Evolutionary conservation across 2,888 invertebrate genomes (phyloP).

Genomic region (Tryphoninae sp.): DNA sequence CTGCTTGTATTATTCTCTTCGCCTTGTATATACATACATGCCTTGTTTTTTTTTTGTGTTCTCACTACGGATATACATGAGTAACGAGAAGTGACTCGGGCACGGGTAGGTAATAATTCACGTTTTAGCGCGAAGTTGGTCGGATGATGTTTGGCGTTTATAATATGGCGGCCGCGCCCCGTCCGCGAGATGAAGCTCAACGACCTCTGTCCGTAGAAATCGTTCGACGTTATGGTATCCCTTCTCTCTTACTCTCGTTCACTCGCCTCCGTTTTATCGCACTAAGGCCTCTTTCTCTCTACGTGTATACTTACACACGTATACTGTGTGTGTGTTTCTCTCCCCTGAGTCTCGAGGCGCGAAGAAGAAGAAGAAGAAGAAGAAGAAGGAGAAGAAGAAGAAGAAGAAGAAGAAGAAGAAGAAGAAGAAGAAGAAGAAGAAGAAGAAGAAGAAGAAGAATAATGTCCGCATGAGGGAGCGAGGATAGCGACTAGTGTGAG

Average conservation of each 20-base stretch:
- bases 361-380: background rate
- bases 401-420: background rate
- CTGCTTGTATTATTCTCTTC: background rate
- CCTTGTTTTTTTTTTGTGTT: background rate
- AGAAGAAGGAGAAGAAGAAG: background rate
- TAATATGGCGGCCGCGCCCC: slow-evolving; percentile 76
- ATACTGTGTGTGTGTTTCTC: slow-evolving; percentile 5
- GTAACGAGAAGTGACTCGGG: too few species aligned
- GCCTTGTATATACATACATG: background rate
- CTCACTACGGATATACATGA: background rate
- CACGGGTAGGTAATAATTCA: slow-evolving; percentile 12
- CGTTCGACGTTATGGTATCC: slow-evolving; percentile 71
- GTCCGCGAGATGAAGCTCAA: slow-evolving; percentile 79
- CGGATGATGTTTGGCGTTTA: slow-evolving; percentile 61
- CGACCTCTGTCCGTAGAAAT: slow-evolving; percentile 78
- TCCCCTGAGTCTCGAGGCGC: slow-evolving; percentile 26
- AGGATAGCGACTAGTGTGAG: background rate
- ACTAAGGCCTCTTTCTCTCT: background rate
- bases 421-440: background rate
- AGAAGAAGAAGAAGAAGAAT: background rate
- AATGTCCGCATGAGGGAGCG: background rate
- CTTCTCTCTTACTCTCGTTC: slow-evolving; percentile 23
- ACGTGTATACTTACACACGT: slow-evolving; percentile 1
- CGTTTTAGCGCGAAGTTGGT: slow-evolving; percentile 23
- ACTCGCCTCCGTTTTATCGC: too few species aligned